phyloP scores from a whole-genome alignment of 2,113 vertebrate species.

The Leuciscus idus region DNA sequence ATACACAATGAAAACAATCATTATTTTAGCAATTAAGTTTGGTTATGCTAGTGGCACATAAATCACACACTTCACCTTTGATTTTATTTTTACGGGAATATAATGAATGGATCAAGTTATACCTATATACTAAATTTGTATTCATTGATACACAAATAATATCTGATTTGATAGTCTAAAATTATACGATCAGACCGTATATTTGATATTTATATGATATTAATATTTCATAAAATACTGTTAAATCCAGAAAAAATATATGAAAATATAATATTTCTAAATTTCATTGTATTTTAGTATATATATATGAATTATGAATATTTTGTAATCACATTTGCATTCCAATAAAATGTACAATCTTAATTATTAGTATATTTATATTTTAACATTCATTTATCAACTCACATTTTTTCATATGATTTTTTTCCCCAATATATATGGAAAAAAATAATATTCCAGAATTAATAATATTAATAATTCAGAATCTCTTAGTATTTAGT shows the following conservation, averaged over 20 bases:
- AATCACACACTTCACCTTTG: background rate
- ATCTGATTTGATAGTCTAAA: background rate
- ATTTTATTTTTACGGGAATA: background rate
- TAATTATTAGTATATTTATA: no score
- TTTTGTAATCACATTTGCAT: background rate
- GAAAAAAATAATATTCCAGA: background rate
- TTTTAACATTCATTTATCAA: background rate
- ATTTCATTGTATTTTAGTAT: background rate
- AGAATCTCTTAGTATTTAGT: background rate
- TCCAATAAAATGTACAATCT: background rate
- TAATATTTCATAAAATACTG: conserved; percentile 1
- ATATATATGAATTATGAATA: background rate
- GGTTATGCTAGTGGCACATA: background rate
- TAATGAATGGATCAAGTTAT: background rate
- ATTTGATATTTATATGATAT: background rate
- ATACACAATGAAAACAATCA: background rate
- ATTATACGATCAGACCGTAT: background rate
- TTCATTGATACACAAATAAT: background rate
- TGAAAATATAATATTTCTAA: no score
- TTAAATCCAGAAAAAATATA: background rate
- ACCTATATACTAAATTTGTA: background rate
- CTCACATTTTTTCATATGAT: background rate
- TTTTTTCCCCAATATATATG: background rate
- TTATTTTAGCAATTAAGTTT: background rate
- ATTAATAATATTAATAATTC: background rate